Conservation (phyloP, 2,888 invertebrate species). For the Eilema depressum region DNA sequence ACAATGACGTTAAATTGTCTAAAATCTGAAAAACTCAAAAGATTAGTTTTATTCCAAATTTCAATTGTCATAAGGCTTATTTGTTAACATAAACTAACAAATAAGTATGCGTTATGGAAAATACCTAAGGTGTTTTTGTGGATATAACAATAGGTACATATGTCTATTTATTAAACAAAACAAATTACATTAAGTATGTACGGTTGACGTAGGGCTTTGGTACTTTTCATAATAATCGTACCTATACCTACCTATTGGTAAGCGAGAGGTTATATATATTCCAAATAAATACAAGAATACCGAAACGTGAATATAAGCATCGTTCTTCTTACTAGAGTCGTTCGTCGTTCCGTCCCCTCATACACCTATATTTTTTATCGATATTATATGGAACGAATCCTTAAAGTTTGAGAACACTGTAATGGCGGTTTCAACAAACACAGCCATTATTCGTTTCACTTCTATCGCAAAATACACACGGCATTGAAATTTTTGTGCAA, state of each 20-base stretch:
- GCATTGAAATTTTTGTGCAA: neutral
- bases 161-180: neutral
- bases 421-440: constrained; percentile 67
- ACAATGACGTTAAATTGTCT: no score
- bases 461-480: constrained; percentile 59
- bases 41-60: neutral
- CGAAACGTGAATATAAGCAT: constrained; percentile 10
- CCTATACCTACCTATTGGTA: neutral
- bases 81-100: no score
- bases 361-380: constrained; percentile 50
- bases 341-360: constrained; percentile 13
- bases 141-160: no score
- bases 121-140: no score
- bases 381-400: constrained; percentile 60
- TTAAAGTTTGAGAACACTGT: constrained; percentile 65
- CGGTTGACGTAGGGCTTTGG: no score
- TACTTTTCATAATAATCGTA: no score
- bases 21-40: no score
- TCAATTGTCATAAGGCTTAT: no score
- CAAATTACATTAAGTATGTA: neutral
- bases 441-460: constrained; percentile 61
- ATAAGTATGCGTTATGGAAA: no score
- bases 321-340: constrained; percentile 12
- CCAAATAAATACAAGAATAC: neutral
- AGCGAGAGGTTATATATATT: neutral